Percentiles rank a stretch among this genome's conserved stretches.
Evolutionary conservation across 2,888 invertebrate species (phyloP).

Genomic region (Lasioglossum morio): DNA sequence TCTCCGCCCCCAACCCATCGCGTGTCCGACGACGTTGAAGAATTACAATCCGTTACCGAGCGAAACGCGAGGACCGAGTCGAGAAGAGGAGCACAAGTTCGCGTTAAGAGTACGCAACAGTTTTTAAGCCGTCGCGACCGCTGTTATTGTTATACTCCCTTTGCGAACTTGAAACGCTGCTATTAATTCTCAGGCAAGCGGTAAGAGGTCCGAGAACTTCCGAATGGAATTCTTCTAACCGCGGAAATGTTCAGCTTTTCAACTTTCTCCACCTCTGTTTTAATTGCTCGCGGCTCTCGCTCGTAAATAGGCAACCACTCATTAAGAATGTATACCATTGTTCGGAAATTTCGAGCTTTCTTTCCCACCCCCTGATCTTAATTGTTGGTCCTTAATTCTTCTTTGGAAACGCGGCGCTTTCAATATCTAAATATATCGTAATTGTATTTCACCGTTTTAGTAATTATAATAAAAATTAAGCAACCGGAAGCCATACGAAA

Average conservation of each 20-base stretch:
- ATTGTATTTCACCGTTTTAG: no score
- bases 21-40: constrained; percentile 68
- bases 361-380: not conserved
- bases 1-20: constrained; percentile 51
- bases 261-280: not conserved
- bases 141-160: constrained; percentile 48
- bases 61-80: not conserved
- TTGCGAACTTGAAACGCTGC: constrained; percentile 53
- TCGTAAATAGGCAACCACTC: not conserved
- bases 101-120: constrained; percentile 59
- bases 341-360: not conserved
- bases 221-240: not conserved
- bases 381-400: not conserved
- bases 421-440: not conserved
- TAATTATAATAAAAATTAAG: no score
- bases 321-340: not conserved
- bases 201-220: constrained; percentile 7
- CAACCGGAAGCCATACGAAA: constrained; percentile 40
- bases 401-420: not conserved
- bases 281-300: constrained; percentile 1
- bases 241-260: constrained; percentile 10
- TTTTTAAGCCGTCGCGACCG: constrained; percentile 60
- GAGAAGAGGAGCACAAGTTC: constrained; percentile 42
- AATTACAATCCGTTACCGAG: constrained; percentile 58
- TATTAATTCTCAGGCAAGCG: constrained; percentile 57